Conservation (phyloP, 2,888 invertebrate genomes). For the Lycaena phlaeas region DNA sequence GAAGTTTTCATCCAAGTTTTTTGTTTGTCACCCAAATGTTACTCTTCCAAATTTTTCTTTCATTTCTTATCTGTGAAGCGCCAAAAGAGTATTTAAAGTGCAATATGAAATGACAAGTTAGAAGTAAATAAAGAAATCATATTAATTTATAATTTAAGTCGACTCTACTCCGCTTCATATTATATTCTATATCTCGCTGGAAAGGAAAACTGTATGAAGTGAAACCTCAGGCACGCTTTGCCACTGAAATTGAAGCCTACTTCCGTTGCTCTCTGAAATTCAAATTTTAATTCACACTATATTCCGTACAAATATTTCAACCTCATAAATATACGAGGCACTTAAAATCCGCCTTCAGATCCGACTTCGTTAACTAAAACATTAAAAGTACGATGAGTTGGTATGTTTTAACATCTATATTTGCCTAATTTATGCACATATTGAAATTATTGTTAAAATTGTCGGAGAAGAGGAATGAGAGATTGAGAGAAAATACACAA, state of each 20-base stretch:
- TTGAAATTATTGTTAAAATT: too few species aligned
- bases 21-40: too few species aligned
- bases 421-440: too few species aligned
- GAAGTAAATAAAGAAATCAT: background rate
- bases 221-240: conserved; percentile 28
- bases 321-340: conserved; percentile 7
- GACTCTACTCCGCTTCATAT: conserved; percentile 16
- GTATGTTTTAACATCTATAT: too few species aligned
- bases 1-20: too few species aligned
- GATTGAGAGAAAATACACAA: too few species aligned
- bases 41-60: too few species aligned
- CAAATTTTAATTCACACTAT: conserved; percentile 21
- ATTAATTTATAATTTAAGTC: conserved; percentile 8
- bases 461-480: too few species aligned
- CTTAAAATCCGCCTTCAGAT: conserved; percentile 6
- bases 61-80: too few species aligned
- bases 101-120: background rate
- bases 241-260: conserved; percentile 31
- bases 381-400: too few species aligned
- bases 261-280: conserved; percentile 29
- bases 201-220: conserved; percentile 31
- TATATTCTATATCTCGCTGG: conserved; percentile 27
- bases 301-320: conserved; percentile 12
- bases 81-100: too few species aligned
- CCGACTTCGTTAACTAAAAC: background rate